A percentile compares a stretch with the other conserved stretches of the same genome.
These are phyloP conservation scores for Epicauta chinensis DNA, from an alignment of 1,140 invertebrate species.

Conservation along the genomic window DNA sequence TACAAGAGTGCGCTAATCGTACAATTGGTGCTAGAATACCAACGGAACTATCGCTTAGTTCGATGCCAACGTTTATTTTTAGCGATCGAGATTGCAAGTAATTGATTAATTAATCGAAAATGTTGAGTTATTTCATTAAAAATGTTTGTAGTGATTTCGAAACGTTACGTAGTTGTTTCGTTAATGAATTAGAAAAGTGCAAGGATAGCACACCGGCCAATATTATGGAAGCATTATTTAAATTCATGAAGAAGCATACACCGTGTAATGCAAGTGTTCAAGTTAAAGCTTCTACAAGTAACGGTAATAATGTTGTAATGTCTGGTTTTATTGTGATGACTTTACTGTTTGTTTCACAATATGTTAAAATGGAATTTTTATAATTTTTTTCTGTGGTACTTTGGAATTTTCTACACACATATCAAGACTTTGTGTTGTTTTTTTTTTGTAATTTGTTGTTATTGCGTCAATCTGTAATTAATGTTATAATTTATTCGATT, in stretches of 20 bases:
- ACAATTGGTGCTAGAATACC: slow-evolving; percentile 47
- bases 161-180: slow-evolving; percentile 56
- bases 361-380: no score
- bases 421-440: no score
- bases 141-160: slow-evolving; percentile 54
- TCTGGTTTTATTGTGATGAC: no score
- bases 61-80: slow-evolving; percentile 50
- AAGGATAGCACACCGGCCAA: slow-evolving; percentile 69
- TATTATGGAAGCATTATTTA: slow-evolving; percentile 68
- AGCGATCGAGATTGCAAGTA: slow-evolving; percentile 49
- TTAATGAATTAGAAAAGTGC: slow-evolving; percentile 59
- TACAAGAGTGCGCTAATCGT: slow-evolving; percentile 57
- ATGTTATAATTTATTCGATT: no score
- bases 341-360: no score
- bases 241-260: slow-evolving; percentile 61
- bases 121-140: no score
- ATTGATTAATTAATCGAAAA: slow-evolving; percentile 42
- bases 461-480: no score
- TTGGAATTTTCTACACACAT: no score
- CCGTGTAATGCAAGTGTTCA: slow-evolving; percentile 49
- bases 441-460: no score
- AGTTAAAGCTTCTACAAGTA: background rate
- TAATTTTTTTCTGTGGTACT: no score
- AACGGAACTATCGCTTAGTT: slow-evolving; percentile 43
- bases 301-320: no score